Conservation (phyloP, 1,140 invertebrate species). For the Acromyrmex charruanus region DNA sequence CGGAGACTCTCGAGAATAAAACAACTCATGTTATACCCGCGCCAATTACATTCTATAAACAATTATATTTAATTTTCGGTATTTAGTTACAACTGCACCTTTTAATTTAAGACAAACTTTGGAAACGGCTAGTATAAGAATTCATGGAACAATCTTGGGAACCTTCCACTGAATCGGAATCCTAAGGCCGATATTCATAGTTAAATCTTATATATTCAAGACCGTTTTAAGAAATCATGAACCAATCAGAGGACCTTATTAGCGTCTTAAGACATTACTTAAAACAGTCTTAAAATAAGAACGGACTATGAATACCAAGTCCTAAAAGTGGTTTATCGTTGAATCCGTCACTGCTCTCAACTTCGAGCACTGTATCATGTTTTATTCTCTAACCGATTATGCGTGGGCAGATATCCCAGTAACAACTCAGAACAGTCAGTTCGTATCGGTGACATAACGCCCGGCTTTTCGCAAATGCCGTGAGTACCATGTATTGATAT, state of each 20-base stretch:
- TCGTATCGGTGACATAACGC: not conserved
- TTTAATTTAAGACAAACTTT: not conserved
- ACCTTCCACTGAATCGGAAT: not conserved
- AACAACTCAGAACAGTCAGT: conserved; percentile 45
- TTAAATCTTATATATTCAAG: too few relatives aligned
- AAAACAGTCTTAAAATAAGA: too few relatives aligned
- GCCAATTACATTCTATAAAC: not conserved
- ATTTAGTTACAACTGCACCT: not conserved
- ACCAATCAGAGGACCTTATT: too few relatives aligned
- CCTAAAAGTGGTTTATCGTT: not conserved
- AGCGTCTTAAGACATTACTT: too few relatives aligned
- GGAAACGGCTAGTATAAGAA: not conserved
- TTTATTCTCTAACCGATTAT: conserved; percentile 49
- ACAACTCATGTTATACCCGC: not conserved
- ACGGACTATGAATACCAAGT: too few relatives aligned
- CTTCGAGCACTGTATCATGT: not conserved
- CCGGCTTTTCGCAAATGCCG: conserved; percentile 50
- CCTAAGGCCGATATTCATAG: not conserved
- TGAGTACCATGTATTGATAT: conserved; percentile 25
- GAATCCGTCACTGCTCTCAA: conserved; percentile 21
- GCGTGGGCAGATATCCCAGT: conserved; percentile 8
- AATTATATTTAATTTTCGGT: not conserved
- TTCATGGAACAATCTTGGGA: not conserved
- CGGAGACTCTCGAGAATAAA: conserved; percentile 9
- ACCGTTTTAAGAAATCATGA: too few relatives aligned